Percentiles rank a stretch among this genome's conserved stretches.
phyloP scores from a whole-genome alignment of 2,888 invertebrate species.

The Xestobium rufovillosum region DNA sequence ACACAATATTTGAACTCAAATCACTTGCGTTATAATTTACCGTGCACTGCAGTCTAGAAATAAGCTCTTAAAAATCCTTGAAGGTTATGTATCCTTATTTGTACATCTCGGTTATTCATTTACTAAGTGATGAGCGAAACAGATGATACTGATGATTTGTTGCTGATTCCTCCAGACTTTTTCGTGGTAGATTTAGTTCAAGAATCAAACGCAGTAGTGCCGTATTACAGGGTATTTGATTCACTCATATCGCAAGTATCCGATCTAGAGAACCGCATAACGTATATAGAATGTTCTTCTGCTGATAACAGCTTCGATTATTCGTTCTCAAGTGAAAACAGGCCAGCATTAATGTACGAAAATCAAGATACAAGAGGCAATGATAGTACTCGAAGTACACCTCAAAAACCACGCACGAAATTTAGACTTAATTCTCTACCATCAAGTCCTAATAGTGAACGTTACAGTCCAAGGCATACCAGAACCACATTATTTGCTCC shows the following conservation, averaged over 20 bases:
- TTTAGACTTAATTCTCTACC: conserved; percentile 35
- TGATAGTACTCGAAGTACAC: conserved; percentile 38
- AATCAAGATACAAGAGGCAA: conserved; percentile 12
- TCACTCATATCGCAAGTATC: conserved; percentile 57
- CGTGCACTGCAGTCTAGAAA: no score
- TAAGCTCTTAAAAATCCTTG: no score
- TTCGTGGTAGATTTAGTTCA: conserved; percentile 54
- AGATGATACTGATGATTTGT: conserved; percentile 76
- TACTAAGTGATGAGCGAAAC: conserved; percentile 57
- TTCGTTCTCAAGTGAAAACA: conserved; percentile 19
- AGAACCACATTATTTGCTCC: conserved; percentile 9
- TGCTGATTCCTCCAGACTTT: conserved; percentile 72
- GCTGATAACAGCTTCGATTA: conserved; percentile 30
- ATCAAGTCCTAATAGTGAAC: conserved; percentile 31
- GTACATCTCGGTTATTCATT: no score
- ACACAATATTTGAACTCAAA: no score
- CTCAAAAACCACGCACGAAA: conserved; percentile 36
- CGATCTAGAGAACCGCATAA: conserved; percentile 47
- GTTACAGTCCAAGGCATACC: conserved; percentile 19
- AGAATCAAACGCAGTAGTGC: conserved; percentile 21
- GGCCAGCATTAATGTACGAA: conserved; percentile 18
- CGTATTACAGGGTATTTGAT: conserved; percentile 50
- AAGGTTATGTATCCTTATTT: no score
- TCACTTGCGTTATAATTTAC: no score
- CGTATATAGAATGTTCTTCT: conserved; percentile 44